These are phyloP conservation scores for Caerostris darwini DNA, from an alignment of 1,140 invertebrate genomes.

Conservation along the genomic window DNA sequence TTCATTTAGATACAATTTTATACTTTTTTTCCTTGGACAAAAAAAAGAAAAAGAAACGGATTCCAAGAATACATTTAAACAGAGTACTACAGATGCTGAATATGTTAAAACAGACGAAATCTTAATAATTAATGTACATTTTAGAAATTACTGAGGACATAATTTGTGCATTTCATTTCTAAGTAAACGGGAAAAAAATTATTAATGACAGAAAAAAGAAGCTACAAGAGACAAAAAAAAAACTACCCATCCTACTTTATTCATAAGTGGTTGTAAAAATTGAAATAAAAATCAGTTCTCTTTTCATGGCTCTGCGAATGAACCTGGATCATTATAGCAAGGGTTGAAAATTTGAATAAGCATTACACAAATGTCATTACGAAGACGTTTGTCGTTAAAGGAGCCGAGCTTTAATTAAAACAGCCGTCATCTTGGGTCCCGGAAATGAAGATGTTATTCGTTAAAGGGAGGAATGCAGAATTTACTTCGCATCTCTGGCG, in stretches of 20 bases:
- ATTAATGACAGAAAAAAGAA: background rate
- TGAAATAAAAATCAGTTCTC: conserved; percentile 22
- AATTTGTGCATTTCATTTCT: conserved; percentile 29
- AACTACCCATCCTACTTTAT: background rate
- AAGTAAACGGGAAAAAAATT: conserved; percentile 12
- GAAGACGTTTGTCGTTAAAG: conserved; percentile 36
- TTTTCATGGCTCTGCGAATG: background rate
- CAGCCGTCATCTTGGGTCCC: conserved; percentile 45
- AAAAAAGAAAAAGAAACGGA: background rate
- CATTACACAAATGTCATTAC: conserved; percentile 66
- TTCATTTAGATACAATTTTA: too few species aligned
- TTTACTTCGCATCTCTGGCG: conserved; percentile 48
- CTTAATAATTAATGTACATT: background rate
- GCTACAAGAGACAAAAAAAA: background rate
- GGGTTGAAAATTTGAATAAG: conserved; percentile 58
- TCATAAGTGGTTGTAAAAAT: conserved; percentile 15
- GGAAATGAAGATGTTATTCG: conserved; percentile 71
- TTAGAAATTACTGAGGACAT: conserved; percentile 5
- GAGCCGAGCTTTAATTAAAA: conserved; percentile 65
- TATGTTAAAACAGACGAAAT: background rate
- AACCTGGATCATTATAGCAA: conserved; percentile 36
- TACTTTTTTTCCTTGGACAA: too few species aligned
- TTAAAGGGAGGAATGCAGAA: conserved; percentile 57
- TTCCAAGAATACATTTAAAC: conserved; percentile 4
- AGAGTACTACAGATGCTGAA: background rate